These are phyloP conservation scores for Thymelicus sylvestris DNA, from an alignment of 2,888 invertebrate species.

Conservation along the genomic window DNA sequence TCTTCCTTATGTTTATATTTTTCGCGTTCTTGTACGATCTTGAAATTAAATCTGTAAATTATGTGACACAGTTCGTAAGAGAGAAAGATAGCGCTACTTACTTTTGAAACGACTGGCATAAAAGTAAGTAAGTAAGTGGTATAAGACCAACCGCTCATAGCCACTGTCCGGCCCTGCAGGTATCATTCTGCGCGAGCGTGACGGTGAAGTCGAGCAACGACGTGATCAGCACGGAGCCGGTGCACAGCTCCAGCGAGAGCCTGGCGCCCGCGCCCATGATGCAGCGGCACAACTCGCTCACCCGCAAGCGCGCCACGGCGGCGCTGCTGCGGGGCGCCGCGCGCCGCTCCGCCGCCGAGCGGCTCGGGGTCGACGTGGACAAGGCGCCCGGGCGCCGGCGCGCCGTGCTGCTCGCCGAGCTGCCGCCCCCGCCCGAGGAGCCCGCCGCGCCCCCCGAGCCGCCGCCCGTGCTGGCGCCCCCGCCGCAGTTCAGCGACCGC, in stretches of 20 bases:
- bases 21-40: too few relatives aligned
- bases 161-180: slow-evolving; percentile 40
- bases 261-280: slow-evolving; percentile 75
- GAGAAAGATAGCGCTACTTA: too few relatives aligned
- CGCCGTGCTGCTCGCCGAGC: slow-evolving; percentile 67
- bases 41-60: too few relatives aligned
- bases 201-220: slow-evolving; percentile 81
- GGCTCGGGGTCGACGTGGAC: slow-evolving; percentile 72
- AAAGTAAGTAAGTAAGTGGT: too few relatives aligned
- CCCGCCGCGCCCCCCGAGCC: slow-evolving; percentile 68
- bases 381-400: slow-evolving; percentile 91
- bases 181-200: slow-evolving; percentile 80
- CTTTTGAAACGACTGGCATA: too few relatives aligned
- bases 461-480: slow-evolving; percentile 90
- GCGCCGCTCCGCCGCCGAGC: slow-evolving; percentile 71
- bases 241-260: slow-evolving; percentile 79
- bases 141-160: too few relatives aligned
- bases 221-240: slow-evolving; percentile 82
- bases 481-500: slow-evolving; percentile 95
- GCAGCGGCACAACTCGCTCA: slow-evolving; percentile 86
- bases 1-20: too few relatives aligned
- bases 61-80: too few relatives aligned
- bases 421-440: slow-evolving; percentile 77
- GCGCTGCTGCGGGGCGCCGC: slow-evolving; percentile 80
- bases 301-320: slow-evolving; percentile 85